phyloP scores from a whole-genome alignment of 2,888 invertebrate genomes.

The Tholera decimalis region DNA sequence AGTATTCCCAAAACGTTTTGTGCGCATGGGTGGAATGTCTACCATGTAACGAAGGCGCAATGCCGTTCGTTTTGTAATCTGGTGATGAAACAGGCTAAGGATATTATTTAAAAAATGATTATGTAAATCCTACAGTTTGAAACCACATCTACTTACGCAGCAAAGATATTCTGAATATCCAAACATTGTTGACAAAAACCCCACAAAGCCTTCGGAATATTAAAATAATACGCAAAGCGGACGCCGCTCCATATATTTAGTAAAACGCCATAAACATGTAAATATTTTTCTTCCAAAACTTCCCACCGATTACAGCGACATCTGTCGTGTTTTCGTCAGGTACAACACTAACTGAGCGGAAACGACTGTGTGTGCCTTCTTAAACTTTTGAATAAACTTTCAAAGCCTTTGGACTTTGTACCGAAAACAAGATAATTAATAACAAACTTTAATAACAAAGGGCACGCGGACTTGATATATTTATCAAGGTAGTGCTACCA shows the following conservation, averaged over 20 bases:
- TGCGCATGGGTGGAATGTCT: no score
- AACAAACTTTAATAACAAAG: no score
- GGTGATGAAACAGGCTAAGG: no score
- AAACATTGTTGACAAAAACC: not conserved
- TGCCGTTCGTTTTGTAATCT: no score
- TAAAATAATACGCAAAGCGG: not conserved
- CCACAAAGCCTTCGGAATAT: not conserved
- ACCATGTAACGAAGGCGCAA: no score
- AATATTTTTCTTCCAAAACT: slow-evolving; percentile 24
- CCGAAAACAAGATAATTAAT: slow-evolving; percentile 25
- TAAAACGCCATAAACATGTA: not conserved
- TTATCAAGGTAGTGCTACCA: no score
- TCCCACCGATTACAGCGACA: slow-evolving; percentile 22
- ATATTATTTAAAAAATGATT: no score
- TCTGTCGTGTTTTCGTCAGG: slow-evolving; percentile 34
- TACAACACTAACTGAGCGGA: slow-evolving; percentile 37
- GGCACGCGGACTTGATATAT: no score
- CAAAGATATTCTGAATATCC: no score
- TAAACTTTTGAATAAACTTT: slow-evolving; percentile 43
- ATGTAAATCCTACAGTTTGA: no score
- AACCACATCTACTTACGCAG: not conserved
- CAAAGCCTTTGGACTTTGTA: slow-evolving; percentile 11
- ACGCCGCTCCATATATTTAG: not conserved
- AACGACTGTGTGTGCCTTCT: slow-evolving; percentile 24
- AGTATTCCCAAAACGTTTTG: no score